Conservation (phyloP, 2,113 vertebrate genomes). For the Noturus placidus region DNA sequence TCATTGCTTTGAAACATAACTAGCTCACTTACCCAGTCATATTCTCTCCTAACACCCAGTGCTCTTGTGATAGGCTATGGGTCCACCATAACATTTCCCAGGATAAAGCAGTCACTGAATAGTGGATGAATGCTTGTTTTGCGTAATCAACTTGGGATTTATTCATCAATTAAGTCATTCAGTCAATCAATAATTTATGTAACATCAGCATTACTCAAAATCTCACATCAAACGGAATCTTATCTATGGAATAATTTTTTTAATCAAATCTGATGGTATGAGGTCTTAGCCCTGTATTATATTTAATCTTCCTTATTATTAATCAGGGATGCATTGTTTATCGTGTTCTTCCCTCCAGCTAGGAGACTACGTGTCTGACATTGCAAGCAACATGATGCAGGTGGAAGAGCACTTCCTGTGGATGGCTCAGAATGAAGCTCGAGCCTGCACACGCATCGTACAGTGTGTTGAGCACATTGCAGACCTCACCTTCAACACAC, state of each 20-base stretch:
- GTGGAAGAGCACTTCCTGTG: slow-evolving; percentile 86
- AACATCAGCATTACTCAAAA: not conserved
- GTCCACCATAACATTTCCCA: not conserved
- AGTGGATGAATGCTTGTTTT: not conserved
- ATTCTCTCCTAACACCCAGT: not conserved
- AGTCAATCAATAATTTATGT: not conserved
- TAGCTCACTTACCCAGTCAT: not conserved
- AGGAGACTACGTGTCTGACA: slow-evolving; percentile 79
- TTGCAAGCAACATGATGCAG: slow-evolving; percentile 88
- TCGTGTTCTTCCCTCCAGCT: slow-evolving; percentile 66
- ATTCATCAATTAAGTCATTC: not conserved
- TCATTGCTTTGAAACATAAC: not conserved
- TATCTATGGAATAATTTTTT: not conserved
- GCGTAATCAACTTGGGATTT: not conserved
- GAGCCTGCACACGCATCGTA: slow-evolving; percentile 85
- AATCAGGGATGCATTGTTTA: slow-evolving; percentile 5
- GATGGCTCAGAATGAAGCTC: slow-evolving; percentile 86
- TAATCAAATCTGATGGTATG: not conserved
- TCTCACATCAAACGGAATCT: not conserved
- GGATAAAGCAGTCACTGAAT: not conserved
- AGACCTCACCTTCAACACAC: slow-evolving; percentile 70
- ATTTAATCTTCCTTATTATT: not conserved
- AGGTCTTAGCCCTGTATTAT: not conserved
- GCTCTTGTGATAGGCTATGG: not conserved
- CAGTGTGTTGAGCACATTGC: slow-evolving; percentile 83